Percentiles rank a stretch among this genome's conserved stretches.
Evolutionary conservation across 2,888 invertebrate genomes (phyloP).

Genomic region (Dynastes tityus): DNA sequence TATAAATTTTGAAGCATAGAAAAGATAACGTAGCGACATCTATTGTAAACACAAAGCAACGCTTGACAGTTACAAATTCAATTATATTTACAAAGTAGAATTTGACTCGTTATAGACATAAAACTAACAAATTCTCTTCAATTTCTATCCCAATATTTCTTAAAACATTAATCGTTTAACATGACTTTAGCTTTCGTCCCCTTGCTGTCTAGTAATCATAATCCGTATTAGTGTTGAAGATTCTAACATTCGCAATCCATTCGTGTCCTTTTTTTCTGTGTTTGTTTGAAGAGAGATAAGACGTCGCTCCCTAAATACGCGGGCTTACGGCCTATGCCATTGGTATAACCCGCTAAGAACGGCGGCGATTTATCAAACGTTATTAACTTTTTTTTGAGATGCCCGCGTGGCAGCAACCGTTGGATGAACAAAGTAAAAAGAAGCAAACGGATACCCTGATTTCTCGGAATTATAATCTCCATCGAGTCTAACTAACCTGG

Average conservation of each 20-base stretch:
- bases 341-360: constrained; percentile 38
- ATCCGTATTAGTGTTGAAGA: background rate
- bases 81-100: too few relatives aligned
- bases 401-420: constrained; percentile 3
- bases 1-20: too few relatives aligned
- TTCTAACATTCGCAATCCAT: background rate
- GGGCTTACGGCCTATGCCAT: constrained; percentile 43
- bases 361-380: constrained; percentile 47
- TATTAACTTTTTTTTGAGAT: constrained; percentile 40
- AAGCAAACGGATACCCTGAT: background rate
- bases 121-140: too few relatives aligned
- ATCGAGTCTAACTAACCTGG: constrained; percentile 11
- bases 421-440: constrained; percentile 11
- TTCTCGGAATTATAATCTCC: constrained; percentile 2
- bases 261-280: background rate
- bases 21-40: too few relatives aligned
- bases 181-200: too few relatives aligned
- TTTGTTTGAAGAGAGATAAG: background rate
- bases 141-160: too few relatives aligned
- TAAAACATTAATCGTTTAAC: too few relatives aligned
- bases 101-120: too few relatives aligned
- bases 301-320: background rate
- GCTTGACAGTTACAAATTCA: too few relatives aligned
- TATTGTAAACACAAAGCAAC: too few relatives aligned
- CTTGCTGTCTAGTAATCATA: background rate